A percentile compares a stretch with the other conserved stretches of the same genome.
Conservation (phyloP, 2,888 invertebrate species). For the Cheilosia urbana region DNA sequence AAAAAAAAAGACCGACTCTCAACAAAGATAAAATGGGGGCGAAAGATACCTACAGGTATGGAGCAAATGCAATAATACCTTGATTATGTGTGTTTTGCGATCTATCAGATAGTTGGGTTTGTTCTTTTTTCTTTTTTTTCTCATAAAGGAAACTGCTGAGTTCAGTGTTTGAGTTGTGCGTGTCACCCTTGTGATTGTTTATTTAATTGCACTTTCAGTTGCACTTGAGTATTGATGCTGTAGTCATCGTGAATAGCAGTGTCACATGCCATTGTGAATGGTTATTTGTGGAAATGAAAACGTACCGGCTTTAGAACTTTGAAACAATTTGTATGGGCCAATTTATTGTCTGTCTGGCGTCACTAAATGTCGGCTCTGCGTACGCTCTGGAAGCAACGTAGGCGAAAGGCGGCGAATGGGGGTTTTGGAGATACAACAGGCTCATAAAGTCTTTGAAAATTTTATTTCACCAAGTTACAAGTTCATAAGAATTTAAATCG, state of each 20-base stretch:
- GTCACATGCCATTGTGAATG: not conserved
- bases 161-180: conserved; percentile 20
- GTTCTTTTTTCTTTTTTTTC: conserved; percentile 2
- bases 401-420: too few relatives aligned
- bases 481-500: too few relatives aligned
- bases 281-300: not conserved
- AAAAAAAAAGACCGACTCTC: conserved; percentile 12
- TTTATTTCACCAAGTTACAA: too few relatives aligned
- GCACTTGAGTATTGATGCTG: not conserved
- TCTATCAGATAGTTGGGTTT: not conserved
- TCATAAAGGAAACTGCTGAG: not conserved
- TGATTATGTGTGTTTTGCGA: conserved; percentile 37
- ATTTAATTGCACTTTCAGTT: conserved; percentile 8
- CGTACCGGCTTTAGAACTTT: not conserved
- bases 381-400: too few relatives aligned
- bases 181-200: conserved; percentile 23
- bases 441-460: too few relatives aligned
- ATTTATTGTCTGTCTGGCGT: too few relatives aligned
- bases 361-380: too few relatives aligned
- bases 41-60: conserved; percentile 55
- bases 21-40: conserved; percentile 64
- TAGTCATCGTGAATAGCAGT: not conserved
- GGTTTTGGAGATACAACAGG: too few relatives aligned
- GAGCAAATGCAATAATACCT: conserved; percentile 56
- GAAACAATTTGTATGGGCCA: too few relatives aligned